A percentile compares a stretch with the other conserved stretches of the same genome.
These are phyloP conservation scores for Ameiurus melas DNA, from an alignment of 2,113 vertebrate genomes.

Conservation along the genomic window DNA sequence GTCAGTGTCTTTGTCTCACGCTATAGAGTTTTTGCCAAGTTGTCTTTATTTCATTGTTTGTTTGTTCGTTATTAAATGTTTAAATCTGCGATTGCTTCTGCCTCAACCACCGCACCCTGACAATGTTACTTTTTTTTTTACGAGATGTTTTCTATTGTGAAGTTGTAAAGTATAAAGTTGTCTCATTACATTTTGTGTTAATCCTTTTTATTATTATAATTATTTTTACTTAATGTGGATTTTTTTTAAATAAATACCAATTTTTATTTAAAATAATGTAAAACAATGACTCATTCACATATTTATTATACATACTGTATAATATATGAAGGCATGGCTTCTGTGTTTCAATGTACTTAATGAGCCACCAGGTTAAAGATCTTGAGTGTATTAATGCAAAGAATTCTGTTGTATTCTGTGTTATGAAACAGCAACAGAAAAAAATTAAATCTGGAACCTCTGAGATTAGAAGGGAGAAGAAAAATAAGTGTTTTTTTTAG, in stretches of 20 bases:
- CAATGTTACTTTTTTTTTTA: not conserved
- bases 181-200: not conserved
- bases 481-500: not conserved
- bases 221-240: not conserved
- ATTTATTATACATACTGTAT: not conserved
- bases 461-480: not conserved
- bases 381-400: not conserved
- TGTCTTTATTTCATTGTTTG: no score
- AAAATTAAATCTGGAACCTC: not conserved
- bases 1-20: no score
- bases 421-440: not conserved
- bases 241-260: not conserved
- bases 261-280: not conserved
- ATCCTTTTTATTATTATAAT: not conserved
- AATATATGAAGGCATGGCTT: not conserved
- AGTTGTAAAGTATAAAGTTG: no score
- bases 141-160: no score
- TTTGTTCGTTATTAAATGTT: no score
- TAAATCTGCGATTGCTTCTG: no score
- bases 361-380: not conserved
- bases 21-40: no score
- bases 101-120: no score
- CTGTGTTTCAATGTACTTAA: not conserved
- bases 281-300: not conserved
- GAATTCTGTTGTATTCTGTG: not conserved